Percentiles rank a stretch among this genome's conserved stretches.
phyloP scores from a whole-genome alignment of 2,113 vertebrate genomes.

The Mugil cephalus region DNA sequence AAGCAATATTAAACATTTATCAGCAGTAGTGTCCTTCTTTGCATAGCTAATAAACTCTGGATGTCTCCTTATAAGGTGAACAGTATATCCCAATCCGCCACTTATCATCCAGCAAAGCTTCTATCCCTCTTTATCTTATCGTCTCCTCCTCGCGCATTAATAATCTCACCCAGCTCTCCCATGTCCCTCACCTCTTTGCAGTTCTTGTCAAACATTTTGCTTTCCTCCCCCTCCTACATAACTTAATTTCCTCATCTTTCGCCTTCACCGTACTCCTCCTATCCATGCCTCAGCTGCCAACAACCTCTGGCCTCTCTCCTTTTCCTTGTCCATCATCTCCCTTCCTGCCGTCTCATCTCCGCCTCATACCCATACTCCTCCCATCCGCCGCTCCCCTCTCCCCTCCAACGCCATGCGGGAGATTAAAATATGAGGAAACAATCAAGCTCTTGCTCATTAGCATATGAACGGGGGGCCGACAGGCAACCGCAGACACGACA shows the following conservation, averaged over 20 bases:
- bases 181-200: constrained; percentile 23
- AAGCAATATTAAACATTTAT: constrained; percentile 41
- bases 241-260: constrained; percentile 19
- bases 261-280: constrained; percentile 23
- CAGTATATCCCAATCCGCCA: constrained; percentile 41
- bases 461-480: constrained; percentile 81
- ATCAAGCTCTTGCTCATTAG: constrained; percentile 82
- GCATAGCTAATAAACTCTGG: constrained; percentile 52
- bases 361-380: constrained; percentile 31
- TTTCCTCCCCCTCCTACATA: constrained; percentile 38
- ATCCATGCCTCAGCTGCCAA: constrained; percentile 23
- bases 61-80: constrained; percentile 53
- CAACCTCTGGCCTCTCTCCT: constrained; percentile 43
- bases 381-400: constrained; percentile 32
- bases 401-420: constrained; percentile 59
- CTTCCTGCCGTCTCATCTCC: constrained; percentile 55
- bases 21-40: constrained; percentile 28
- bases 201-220: constrained; percentile 51
- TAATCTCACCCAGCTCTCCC: constrained; percentile 41
- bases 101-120: constrained; percentile 44
- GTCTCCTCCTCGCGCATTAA: constrained; percentile 52
- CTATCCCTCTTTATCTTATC: constrained; percentile 44
- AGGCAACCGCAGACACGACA: constrained; percentile 67
- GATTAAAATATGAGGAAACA: constrained; percentile 88
- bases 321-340: constrained; percentile 46